Base-by-base conservation (phyloP, 2,888 invertebrate species). In the Euplagia quadripunctaria region DNA sequence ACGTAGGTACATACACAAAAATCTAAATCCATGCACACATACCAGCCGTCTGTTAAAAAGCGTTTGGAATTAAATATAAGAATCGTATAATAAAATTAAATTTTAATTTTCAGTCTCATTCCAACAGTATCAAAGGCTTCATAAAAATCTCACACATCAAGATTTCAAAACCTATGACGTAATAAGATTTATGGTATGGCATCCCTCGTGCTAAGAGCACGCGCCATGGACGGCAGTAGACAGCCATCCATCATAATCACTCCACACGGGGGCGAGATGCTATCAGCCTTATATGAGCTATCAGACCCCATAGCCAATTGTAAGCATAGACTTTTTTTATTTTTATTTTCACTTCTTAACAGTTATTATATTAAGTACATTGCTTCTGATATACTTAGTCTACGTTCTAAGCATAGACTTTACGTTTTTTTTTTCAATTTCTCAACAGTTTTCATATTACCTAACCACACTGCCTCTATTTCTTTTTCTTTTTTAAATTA, bases 241-340 rank as follows among this genome's bases (percentile, higher is more conserved):
- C 68, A 52, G 14, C 55, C 64, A 70, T 70, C 70, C 64, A 70
- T 70, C 70, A 70, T 5, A 20, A 64, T 64, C 41, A 43, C 70
- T 41, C 52, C 41, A 17, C 49, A 51, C 12, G n/a, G 41, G 41
- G 31, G 41, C 41, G 41, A 51, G 49, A 70, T 70, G 9, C 41
- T 51, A 70, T 70, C 41, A 16, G 55, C 42, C 17, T 41, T 4
- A 6, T 46, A 64, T 42, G 9, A 70, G 41, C 51, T 51, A 70
- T 42, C 8, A 41, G 16, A 17, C 41, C 6, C 43, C 64, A 52
- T n/a, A 55, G n/a, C 52, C n/a, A n/a, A 42, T 42, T 61, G 58
- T 58, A 58, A 8, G 11, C 20, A 64, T 64, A 42, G 42, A 41
- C 31, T 49, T 61, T 31, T 51, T 61, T 11, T 58, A 20, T 1